phyloP scores from a whole-genome alignment of 2,113 vertebrate species.

The Cranoglanis bouderius region DNA sequence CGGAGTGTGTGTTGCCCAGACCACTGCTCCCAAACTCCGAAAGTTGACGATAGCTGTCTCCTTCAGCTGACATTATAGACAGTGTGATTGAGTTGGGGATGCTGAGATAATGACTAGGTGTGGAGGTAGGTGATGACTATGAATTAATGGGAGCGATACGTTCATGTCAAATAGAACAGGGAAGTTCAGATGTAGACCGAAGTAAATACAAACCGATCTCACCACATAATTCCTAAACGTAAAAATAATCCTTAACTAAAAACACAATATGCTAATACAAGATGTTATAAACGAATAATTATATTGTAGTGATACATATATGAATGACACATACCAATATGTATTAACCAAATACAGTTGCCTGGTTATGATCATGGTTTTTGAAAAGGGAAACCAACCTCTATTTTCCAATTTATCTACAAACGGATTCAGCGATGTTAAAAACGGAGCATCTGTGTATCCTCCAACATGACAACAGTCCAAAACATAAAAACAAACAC shows the following conservation, averaged over 20 bases:
- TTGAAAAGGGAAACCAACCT: background rate
- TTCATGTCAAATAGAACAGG: slow-evolving; percentile 3
- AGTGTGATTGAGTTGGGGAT: slow-evolving; percentile 43
- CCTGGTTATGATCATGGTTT: background rate
- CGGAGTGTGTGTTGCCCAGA: slow-evolving; percentile 19
- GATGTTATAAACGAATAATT: background rate
- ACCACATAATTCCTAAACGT: background rate
- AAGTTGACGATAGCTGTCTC: slow-evolving; percentile 57
- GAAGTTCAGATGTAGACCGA: background rate
- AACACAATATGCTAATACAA: background rate
- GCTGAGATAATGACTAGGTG: slow-evolving; percentile 2
- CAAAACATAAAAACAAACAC: background rate
- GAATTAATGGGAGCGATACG: background rate
- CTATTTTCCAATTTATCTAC: background rate
- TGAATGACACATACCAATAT: background rate
- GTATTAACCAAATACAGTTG: background rate
- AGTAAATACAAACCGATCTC: background rate
- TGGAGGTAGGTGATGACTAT: slow-evolving; percentile 29
- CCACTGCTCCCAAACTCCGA: slow-evolving; percentile 23
- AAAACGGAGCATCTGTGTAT: background rate
- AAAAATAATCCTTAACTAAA: background rate
- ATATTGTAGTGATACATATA: background rate
- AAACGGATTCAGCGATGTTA: background rate
- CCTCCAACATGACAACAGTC: background rate
- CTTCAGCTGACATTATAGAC: slow-evolving; percentile 45